A percentile compares a stretch with the other conserved stretches of the same genome.
These are phyloP conservation scores for Dicycla oo DNA, from an alignment of 2,888 invertebrate genomes.

Conservation along the genomic window DNA sequence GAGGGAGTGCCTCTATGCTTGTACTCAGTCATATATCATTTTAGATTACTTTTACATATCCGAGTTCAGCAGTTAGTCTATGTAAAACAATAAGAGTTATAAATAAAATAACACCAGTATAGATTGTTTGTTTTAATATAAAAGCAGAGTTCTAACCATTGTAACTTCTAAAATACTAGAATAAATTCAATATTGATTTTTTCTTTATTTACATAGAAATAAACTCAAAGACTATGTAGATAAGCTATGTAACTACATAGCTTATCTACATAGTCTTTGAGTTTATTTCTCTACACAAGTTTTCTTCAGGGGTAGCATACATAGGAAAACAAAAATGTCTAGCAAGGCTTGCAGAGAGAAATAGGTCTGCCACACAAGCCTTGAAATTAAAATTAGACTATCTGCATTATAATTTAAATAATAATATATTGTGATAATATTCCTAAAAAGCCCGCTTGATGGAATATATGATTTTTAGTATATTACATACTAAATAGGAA, in stretches of 20 bases:
- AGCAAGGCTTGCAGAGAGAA: background rate
- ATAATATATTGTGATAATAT: background rate
- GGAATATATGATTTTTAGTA: slow-evolving; percentile 18
- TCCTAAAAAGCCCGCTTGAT: background rate
- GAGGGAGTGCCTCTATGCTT: too few species aligned
- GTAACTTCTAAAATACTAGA: background rate
- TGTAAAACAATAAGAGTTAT: background rate
- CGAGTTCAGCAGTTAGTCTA: too few species aligned
- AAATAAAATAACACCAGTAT: slow-evolving; percentile 25
- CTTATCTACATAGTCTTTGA: too few species aligned
- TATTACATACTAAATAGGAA: background rate
- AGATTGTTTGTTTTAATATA: slow-evolving; percentile 9
- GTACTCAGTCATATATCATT: too few species aligned
- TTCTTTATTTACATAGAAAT: too few species aligned
- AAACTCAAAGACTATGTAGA: too few species aligned
- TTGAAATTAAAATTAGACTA: slow-evolving; percentile 9
- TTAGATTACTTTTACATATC: too few species aligned
- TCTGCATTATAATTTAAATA: background rate
- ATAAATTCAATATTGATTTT: slow-evolving; percentile 5
- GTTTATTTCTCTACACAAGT: too few species aligned
- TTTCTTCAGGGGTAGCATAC: background rate
- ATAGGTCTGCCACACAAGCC: slow-evolving; percentile 13
- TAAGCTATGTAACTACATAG: too few species aligned
- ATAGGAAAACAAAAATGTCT: too few species aligned
- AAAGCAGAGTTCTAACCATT: slow-evolving; percentile 5